Percentiles rank a stretch among this genome's conserved stretches.
phyloP scores from a whole-genome alignment of 2,113 vertebrate species.

The Felis chaus region DNA sequence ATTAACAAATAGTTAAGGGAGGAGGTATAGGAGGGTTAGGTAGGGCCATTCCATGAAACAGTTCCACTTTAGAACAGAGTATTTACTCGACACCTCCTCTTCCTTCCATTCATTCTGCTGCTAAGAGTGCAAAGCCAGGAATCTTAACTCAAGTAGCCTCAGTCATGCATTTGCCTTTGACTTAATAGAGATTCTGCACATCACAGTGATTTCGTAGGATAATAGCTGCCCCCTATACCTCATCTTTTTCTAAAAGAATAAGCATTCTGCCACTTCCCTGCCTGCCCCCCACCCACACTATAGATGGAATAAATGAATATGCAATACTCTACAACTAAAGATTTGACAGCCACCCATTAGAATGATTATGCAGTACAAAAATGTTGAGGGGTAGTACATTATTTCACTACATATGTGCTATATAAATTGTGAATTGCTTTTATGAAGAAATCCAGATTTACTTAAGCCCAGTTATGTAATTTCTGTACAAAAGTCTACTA shows the following conservation, averaged over 20 bases:
- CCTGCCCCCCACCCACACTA: no score
- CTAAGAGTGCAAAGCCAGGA: not conserved
- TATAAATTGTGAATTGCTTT: slow-evolving; percentile 26
- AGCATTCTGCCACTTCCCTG: not conserved
- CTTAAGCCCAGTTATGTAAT: slow-evolving; percentile 2
- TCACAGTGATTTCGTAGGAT: not conserved
- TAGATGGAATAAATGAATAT: not conserved
- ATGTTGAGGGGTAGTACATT: not conserved
- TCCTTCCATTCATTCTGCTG: not conserved
- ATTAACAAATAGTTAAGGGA: not conserved
- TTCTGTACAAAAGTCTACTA: slow-evolving; percentile 12
- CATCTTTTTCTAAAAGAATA: not conserved
- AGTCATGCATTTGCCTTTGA: not conserved
- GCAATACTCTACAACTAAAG: not conserved
- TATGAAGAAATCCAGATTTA: not conserved
- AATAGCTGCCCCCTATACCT: not conserved
- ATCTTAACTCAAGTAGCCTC: not conserved
- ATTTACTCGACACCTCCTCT: not conserved
- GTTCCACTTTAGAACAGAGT: not conserved
- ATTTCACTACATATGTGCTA: not conserved
- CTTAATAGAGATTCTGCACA: not conserved
- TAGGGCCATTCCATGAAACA: not conserved
- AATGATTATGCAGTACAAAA: not conserved
- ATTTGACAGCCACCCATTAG: not conserved
- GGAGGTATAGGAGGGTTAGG: not conserved